phyloP scores from a whole-genome alignment of 1,140 invertebrate species.

The Calephelis virginiensis region DNA sequence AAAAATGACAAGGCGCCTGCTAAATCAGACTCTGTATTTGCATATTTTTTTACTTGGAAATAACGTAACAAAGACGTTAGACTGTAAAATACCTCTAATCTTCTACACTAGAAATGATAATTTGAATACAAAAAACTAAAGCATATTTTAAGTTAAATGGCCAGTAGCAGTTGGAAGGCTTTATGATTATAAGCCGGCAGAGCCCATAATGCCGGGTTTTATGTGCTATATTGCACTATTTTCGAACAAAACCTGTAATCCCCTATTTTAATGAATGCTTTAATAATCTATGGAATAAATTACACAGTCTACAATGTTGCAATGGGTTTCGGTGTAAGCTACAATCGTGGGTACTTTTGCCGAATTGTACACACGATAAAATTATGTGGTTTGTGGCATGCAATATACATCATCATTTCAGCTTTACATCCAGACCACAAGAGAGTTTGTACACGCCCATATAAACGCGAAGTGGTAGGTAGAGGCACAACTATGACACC shows the following conservation, averaged over 20 bases:
- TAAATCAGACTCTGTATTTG: too few relatives aligned
- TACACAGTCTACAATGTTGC: conserved; percentile 4
- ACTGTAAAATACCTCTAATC: conserved; percentile 1
- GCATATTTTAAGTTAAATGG: conserved; percentile 27
- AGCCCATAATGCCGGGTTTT: conserved; percentile 18
- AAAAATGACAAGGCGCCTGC: too few relatives aligned
- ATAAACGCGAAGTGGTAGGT: too few relatives aligned
- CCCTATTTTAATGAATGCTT: conserved; percentile 23
- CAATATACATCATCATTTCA: background rate
- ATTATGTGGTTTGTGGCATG: background rate
- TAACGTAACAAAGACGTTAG: too few relatives aligned
- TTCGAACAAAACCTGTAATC: conserved; percentile 26
- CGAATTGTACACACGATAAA: background rate
- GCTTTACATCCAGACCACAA: background rate
- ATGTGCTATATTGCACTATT: conserved; percentile 22
- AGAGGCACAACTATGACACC: too few relatives aligned
- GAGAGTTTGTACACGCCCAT: too few relatives aligned
- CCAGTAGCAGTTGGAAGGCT: conserved; percentile 19
- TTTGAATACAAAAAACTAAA: conserved; percentile 7
- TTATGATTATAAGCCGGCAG: conserved; percentile 22
- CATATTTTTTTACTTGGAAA: too few relatives aligned
- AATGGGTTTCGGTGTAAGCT: conserved; percentile 14
- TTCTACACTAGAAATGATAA: conserved; percentile 15
- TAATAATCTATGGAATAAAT: conserved; percentile 28
- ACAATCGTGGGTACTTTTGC: conserved; percentile 4